Evolutionary conservation across 2,797 vertebrate genomes (phyloP).

Genomic region (Sphenopsis melanotis): DNA sequence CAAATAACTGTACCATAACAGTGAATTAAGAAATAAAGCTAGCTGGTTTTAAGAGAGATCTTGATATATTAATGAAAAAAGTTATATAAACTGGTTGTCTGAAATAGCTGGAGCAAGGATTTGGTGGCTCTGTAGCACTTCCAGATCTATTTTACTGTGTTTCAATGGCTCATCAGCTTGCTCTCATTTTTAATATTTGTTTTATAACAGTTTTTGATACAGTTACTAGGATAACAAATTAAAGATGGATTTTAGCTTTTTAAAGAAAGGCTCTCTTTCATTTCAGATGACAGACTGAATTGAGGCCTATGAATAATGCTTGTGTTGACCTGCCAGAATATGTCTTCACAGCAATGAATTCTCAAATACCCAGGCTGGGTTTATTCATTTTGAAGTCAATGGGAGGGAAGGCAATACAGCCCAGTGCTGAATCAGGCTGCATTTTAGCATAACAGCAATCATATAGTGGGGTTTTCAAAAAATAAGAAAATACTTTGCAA

Average conservation of each 20-base stretch:
- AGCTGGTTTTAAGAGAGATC: not conserved
- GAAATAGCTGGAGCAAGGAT: not conserved
- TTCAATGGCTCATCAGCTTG: not conserved
- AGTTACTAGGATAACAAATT: constrained; percentile 53
- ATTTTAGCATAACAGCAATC: not conserved
- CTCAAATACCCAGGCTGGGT: constrained; percentile 46
- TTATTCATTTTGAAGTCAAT: constrained; percentile 59
- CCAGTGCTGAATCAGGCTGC: not conserved
- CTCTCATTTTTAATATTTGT: constrained; percentile 17
- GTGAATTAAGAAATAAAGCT: constrained; percentile 15
- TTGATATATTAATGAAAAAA: not conserved
- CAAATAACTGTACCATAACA: not conserved
- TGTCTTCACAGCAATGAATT: constrained; percentile 45
- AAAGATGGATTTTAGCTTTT: constrained; percentile 54
- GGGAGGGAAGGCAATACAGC: constrained; percentile 25
- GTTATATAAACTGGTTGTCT: not conserved
- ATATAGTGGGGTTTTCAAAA: not conserved
- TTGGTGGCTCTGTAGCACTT: not conserved
- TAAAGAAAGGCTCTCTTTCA: constrained; percentile 49
- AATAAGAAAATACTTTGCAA: not conserved
- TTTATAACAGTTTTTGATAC: constrained; percentile 37
- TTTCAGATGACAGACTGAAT: constrained; percentile 58
- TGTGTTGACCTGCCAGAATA: constrained; percentile 64
- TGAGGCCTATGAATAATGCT: constrained; percentile 59
- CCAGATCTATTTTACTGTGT: not conserved